Evolutionary conservation across 1,140 invertebrate species (phyloP), one percentile per base, ranked within the genome.

Genomic region (Uloborus diversus): DNA sequence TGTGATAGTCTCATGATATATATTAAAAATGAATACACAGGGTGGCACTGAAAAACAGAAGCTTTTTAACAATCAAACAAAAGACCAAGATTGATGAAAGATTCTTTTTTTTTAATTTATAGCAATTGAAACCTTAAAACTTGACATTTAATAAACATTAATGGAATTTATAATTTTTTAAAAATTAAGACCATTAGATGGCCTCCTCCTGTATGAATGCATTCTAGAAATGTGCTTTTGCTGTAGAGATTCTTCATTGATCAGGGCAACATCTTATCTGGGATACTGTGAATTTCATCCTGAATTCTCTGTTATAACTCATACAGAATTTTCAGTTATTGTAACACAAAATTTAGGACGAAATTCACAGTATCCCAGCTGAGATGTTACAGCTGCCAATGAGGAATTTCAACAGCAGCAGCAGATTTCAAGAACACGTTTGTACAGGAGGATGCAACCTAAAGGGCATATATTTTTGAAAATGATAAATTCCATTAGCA

Each of bases 41-140:
- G 49, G 49, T 51, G 49, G 20, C 49, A 13, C 49, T n/a, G 20
- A 51, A 51, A 51, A 51, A 51, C 49, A 4, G 49, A 51, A 51
- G 20, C 49, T 51, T 51, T 51, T 51, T 51, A 51, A 51, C 7
- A 51, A 13, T 51, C n/a, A 5, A 51, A 13, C 4, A 51, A 51
- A 51, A n/a, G n/a, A 7, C 49, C 7, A 51, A 20, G n/a, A 20
- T 11, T 7, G n/a, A 13, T 7, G 49, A n/a, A 51, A 20, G n/a
- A 51, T n/a, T n/a, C 13, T 20, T n/a, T n/a, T 51, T 51, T 51
- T n/a, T n/a, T n/a, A n/a, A 51, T 51, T 51, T 20, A 51, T 51
- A 51, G 49, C n/a, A 51, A 51, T 51, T 51, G 49, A 51, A 51
- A 51, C 49, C 49, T 51, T 51, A 51, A 51, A 51, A 51, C n/a